A percentile compares a stretch with the other conserved stretches of the same genome.
These are phyloP conservation scores for Carassius auratus DNA, from an alignment of 2,113 vertebrate species.

Conservation along the genomic window DNA sequence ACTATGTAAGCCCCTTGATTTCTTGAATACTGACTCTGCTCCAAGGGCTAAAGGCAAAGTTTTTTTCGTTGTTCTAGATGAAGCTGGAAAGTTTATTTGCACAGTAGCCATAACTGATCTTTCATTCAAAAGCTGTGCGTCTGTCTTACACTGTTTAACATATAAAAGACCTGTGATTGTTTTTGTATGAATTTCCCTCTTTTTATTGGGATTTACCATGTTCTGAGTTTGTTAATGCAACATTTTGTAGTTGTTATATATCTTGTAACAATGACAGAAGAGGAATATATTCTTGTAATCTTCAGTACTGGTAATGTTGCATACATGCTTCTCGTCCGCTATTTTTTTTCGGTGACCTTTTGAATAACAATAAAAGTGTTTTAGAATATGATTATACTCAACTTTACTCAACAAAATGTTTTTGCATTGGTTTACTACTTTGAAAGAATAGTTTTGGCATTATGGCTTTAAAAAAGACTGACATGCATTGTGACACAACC, in stretches of 20 bases:
- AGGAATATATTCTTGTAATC: neutral
- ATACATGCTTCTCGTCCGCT: neutral
- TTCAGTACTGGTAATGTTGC: neutral
- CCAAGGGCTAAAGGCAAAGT: neutral
- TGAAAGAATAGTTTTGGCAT: constrained; percentile 44
- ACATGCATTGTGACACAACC: constrained; percentile 77
- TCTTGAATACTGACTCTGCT: neutral
- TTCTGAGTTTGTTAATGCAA: neutral
- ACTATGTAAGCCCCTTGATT: neutral
- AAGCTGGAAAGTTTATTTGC: neutral
- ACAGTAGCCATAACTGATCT: neutral
- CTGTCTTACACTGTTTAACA: constrained; percentile 1
- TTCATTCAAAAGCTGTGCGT: neutral
- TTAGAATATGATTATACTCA: neutral
- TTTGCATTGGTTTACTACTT: neutral
- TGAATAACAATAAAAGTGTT: constrained; percentile 23
- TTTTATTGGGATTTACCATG: too few relatives aligned
- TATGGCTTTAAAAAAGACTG: neutral
- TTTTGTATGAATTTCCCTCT: constrained; percentile 18
- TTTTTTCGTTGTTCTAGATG: neutral
- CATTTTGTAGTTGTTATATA: neutral
- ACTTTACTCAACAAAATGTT: neutral
- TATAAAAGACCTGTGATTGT: neutral
- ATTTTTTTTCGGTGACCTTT: neutral
- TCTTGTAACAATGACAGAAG: neutral